Conservation (phyloP, 2,113 vertebrate genomes). For the Columbina picui region DNA sequence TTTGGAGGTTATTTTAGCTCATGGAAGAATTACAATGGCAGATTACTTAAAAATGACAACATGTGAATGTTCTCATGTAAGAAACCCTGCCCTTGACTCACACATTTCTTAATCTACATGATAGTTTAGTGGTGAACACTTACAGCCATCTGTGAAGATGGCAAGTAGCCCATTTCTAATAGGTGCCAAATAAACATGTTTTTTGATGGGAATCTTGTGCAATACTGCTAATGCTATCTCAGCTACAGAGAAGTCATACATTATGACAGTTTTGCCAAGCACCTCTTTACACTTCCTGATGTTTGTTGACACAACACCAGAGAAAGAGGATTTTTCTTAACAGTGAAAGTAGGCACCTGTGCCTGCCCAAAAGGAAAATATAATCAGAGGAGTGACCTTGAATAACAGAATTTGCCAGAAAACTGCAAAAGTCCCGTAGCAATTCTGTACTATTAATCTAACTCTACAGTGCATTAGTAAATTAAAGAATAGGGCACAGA, state of each 20-base stretch:
- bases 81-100: not conserved
- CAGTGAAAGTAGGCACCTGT: not conserved
- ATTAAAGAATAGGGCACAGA: not conserved
- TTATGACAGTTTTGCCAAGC: constrained; percentile 9
- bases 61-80: not conserved
- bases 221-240: not conserved
- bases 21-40: not conserved
- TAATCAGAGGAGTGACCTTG: not conserved
- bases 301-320: not conserved
- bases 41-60: not conserved
- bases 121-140: not conserved
- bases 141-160: constrained; percentile 7
- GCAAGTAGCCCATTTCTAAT: not conserved
- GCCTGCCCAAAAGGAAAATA: not conserved
- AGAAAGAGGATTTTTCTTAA: not conserved
- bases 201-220: not conserved
- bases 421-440: not conserved
- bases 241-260: not conserved
- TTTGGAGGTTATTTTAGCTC: not conserved
- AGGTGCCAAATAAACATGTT: constrained; percentile 15
- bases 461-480: not conserved
- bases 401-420: not conserved
- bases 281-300: not conserved
- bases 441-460: not conserved
- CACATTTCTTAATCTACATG: not conserved